Evolutionary conservation across 2,797 vertebrate genomes (phyloP).

Genomic region (Sebastes cheni): DNA sequence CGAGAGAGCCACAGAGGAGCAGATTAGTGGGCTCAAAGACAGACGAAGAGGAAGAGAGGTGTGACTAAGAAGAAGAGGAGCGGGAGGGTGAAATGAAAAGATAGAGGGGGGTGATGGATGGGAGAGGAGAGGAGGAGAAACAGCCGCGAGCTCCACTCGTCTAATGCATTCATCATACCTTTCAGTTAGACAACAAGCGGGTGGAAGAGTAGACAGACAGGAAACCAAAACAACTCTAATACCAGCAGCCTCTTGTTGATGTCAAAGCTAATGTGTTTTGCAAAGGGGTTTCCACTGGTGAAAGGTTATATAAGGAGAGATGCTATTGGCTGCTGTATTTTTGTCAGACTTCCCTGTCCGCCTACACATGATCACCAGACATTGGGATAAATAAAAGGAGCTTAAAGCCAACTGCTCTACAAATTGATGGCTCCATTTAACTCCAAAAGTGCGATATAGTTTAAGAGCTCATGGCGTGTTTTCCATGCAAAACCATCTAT

Average conservation of each 20-base stretch:
- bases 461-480: neutral
- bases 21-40: conserved; percentile 52
- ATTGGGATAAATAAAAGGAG: neutral
- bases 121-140: conserved; percentile 62
- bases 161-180: conserved; percentile 68
- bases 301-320: conserved; percentile 17
- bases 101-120: conserved; percentile 67
- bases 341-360: conserved; percentile 2
- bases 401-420: neutral
- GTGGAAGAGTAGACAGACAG: conserved; percentile 50
- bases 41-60: conserved; percentile 53
- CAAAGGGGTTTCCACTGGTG: conserved; percentile 31
- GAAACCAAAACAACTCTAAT: conserved; percentile 48
- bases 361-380: conserved; percentile 3
- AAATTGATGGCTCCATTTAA: neutral
- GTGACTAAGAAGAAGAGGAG: conserved; percentile 59
- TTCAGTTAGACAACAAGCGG: conserved; percentile 59
- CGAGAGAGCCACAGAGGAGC: conserved; percentile 21
- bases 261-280: conserved; percentile 57
- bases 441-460: neutral
- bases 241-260: conserved; percentile 50
- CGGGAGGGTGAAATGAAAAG: conserved; percentile 61
- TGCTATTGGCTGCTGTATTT: neutral
- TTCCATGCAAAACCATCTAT: neutral
- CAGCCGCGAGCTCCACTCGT: conserved; percentile 62